A percentile compares a stretch with the other conserved stretches of the same genome.
These are phyloP conservation scores for Syngnathus rostellatus DNA, from an alignment of 2,797 vertebrate species.

Conservation along the genomic window DNA sequence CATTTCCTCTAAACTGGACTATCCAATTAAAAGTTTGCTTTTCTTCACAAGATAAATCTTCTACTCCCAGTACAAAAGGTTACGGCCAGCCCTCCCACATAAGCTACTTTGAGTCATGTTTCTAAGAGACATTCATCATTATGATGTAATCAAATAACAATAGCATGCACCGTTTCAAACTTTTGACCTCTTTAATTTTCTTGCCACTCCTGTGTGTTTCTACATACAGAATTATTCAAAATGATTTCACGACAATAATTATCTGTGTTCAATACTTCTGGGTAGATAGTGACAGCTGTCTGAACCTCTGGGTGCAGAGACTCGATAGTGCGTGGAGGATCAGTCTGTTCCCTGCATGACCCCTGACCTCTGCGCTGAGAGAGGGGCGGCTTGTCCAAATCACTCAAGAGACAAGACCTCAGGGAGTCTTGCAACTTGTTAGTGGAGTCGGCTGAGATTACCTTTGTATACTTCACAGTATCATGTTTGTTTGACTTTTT, in stretches of 20 bases:
- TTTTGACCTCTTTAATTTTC: slow-evolving; percentile 26
- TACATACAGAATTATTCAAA: background rate
- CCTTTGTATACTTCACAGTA: slow-evolving; percentile 31
- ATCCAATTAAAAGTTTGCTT: slow-evolving; percentile 4
- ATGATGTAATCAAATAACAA: slow-evolving; percentile 52
- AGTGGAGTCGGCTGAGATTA: slow-evolving; percentile 48
- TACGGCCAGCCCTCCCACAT: slow-evolving; percentile 29
- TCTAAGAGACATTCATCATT: slow-evolving; percentile 58
- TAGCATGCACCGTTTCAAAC: slow-evolving; percentile 35
- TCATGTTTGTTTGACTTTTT: slow-evolving; percentile 32
- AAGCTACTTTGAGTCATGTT: slow-evolving; percentile 44
- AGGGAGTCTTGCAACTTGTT: slow-evolving; percentile 39
- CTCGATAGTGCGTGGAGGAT: slow-evolving; percentile 37
- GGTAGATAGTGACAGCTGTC: slow-evolving; percentile 29
- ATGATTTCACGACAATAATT: background rate
- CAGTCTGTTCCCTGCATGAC: slow-evolving; percentile 46
- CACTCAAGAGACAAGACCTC: slow-evolving; percentile 42
- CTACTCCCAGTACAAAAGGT: slow-evolving; percentile 37
- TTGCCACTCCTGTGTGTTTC: background rate
- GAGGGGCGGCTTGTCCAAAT: slow-evolving; percentile 48
- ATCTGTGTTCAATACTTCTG: background rate
- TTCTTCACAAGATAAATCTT: slow-evolving; percentile 22
- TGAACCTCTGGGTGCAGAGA: slow-evolving; percentile 32
- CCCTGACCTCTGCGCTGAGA: slow-evolving; percentile 47
- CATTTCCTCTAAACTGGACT: slow-evolving; percentile 18